These are phyloP conservation scores for Microcebus jonahi DNA, from an alignment of 2,113 vertebrate species.

Conservation along the genomic window DNA sequence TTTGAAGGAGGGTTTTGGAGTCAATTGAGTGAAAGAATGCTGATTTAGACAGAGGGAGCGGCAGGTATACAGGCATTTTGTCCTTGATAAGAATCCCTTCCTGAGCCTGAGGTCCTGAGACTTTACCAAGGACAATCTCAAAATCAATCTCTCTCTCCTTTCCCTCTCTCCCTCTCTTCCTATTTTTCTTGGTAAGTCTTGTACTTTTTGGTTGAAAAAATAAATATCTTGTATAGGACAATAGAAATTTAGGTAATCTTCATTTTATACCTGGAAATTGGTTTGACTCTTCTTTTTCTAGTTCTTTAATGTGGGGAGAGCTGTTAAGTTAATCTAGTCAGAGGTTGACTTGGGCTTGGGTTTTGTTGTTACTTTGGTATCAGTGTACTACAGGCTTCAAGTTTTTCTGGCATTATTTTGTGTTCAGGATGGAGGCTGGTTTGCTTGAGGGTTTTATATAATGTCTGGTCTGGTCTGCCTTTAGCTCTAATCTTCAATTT, in stretches of 20 bases:
- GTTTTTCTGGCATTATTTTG: background rate
- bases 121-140: background rate
- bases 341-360: background rate
- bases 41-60: background rate
- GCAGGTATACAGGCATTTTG: background rate
- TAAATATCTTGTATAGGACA: background rate
- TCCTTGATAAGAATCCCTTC: background rate
- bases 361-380: background rate
- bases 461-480: background rate
- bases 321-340: background rate
- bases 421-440: background rate
- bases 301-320: background rate
- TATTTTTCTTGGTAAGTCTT: background rate
- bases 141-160: background rate
- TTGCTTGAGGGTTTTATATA: background rate
- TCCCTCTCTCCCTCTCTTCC: background rate
- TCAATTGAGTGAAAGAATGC: background rate
- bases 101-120: background rate
- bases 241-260: background rate
- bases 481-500: background rate
- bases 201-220: background rate
- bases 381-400: background rate
- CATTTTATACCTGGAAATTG: background rate
- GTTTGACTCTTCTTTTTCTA: background rate
- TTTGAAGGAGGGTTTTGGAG: background rate